Conservation (phyloP, 2,888 invertebrate genomes). For the Holacanthella duospinosa region DNA sequence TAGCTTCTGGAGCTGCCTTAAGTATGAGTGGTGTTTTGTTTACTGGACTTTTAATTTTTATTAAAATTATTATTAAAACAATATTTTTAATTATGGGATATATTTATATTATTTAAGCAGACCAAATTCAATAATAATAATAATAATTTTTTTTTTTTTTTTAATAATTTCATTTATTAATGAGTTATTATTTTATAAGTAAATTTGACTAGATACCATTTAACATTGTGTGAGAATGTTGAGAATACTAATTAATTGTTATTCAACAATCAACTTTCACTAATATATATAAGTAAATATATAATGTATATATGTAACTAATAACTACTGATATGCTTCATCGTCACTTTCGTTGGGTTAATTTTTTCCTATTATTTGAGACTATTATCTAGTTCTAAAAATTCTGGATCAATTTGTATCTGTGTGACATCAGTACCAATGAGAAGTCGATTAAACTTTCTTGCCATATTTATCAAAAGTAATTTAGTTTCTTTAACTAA, state of each 20-base stretch:
- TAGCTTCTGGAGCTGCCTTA: neutral
- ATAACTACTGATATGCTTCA: too few relatives aligned
- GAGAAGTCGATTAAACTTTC: neutral
- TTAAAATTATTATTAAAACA: neutral
- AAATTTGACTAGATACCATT: too few relatives aligned
- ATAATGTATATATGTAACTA: too few relatives aligned
- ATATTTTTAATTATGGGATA: neutral
- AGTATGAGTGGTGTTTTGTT: neutral
- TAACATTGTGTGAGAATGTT: too few relatives aligned
- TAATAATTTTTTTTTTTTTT: too few relatives aligned
- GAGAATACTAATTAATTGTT: too few relatives aligned
- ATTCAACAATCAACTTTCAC: too few relatives aligned
- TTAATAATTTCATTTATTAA: neutral
- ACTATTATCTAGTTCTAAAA: neutral
- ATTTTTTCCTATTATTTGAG: neutral
- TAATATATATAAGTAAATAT: too few relatives aligned
- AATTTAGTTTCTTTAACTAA: conserved; percentile 16
- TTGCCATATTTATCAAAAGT: conserved; percentile 10
- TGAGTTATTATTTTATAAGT: too few relatives aligned
- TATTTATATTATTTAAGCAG: neutral
- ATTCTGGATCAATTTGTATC: neutral
- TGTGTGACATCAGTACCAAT: neutral
- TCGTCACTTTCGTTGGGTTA: too few relatives aligned
- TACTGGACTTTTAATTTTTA: neutral
- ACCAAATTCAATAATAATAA: neutral